Evolutionary conservation across 2,888 invertebrate species (phyloP), one percentile per base, ranked within the genome.

Genomic region (Drosophila picticornis): DNA sequence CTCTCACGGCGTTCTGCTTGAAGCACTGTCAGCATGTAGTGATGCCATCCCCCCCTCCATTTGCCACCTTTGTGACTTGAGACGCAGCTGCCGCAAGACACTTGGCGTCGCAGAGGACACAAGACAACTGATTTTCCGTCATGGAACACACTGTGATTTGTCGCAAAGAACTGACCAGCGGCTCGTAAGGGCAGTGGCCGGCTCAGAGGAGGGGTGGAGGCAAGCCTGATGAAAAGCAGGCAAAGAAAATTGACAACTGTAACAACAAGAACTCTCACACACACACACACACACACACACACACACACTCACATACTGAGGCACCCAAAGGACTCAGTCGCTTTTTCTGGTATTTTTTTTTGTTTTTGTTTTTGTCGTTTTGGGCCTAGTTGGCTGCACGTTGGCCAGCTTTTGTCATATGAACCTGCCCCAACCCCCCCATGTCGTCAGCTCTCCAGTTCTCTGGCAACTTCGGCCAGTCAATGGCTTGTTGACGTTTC

Each of bases 91-190:
- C 71, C 75, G 63, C 75, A 75, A 79, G 68, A 71, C 78, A 71
- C 64, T 61, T 59, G 66, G 59, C 64, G 27, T 31, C 29, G 62
- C 64, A 61, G 61, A 52, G 62, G 50, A 75, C 69, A 69, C 67
- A 67, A 77, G 58, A 77, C 73, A 77, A 77, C 84, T 83, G 87
- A 86, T 84, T 86, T 86, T 80, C 80, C 79, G 81, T 77, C 81
- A 78, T 78, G 78, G 52, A 68, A 69, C 77, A 81, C 77, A 83
- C 84, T 82, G 87, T 86, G 87, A 87, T 84, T 84, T 84, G 84
- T 87, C 74, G 75, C 77, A 72, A 40, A 72, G 64, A 68, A 61
- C 64, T 75, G 71, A 71, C 63, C 72, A 68, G 51, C 32, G 46
- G 46, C 25, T 25, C 40, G 11, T 38, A 31, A 38, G 16, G 11